Evolutionary conservation across 2,888 invertebrate species (phyloP), one percentile per base, ranked within the genome.

Genomic region (Ophioninae sp.): DNA sequence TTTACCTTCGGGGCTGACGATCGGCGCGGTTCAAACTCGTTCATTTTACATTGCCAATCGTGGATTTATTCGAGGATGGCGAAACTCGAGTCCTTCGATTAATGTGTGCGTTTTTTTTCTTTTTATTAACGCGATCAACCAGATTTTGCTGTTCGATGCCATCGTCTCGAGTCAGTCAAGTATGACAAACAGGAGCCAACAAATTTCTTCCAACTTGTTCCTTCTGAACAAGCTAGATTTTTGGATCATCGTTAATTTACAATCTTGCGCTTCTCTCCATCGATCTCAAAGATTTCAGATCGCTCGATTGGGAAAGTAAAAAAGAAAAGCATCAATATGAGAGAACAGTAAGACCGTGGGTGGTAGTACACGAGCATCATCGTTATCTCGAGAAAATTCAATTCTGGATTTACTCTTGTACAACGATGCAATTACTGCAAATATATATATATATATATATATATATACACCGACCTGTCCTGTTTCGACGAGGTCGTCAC

Each of bases 351-450:
- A 79, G 82, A 75, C 59, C 39, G 30, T 56, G 30, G 63, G 82
- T 74, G 20, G 64, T 23, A 72, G n/a, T 75, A 75, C 75, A 75
- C 82, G 82, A 82, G 79, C 82, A 82, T 79, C 75, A 75, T 82
- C 79, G 75, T 82, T 75, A 65, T 82, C 71, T 79, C 75, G 76
- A 74, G 82, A 79, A 41, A 61, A 82, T 82, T 79, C 59, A 82
- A 82, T 82, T 75, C 72, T 44, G 39, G 75, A 67, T 76, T 71
- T 30, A 44, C 58, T 75, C 79, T 69, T 44, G 61, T 44, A 44
- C 17, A 17, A 72, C 56, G 61, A 39, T 61, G 44, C 61, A 6
- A 64, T 64, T n/a, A 7, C 44, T 6, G 22, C 30, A 30, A 51
- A 51, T 5, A 22, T 44, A 44, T 17, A 41, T 41, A 39, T 72